phyloP scores from a whole-genome alignment of 2,888 invertebrate species.

The Cybosia mesomella region DNA sequence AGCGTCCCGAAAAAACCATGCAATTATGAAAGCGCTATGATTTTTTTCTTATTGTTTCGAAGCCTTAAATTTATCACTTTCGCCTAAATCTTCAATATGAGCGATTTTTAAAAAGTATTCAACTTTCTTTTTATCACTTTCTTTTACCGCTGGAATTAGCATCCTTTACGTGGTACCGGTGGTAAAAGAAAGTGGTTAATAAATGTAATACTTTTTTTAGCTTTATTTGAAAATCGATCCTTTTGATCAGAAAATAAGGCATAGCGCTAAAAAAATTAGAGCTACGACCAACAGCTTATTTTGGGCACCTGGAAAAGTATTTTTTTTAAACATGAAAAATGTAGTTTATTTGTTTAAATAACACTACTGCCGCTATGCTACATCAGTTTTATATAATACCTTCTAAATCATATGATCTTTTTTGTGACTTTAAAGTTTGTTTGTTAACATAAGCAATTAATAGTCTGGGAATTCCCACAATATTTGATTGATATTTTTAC shows the following conservation, averaged over 20 bases:
- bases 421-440: constrained; percentile 2
- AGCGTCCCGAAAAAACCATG: not conserved
- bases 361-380: too few relatives aligned
- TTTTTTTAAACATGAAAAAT: not conserved
- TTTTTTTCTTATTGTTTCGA: not conserved
- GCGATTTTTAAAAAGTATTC: not conserved
- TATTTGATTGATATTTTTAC: not conserved
- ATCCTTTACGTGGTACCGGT: not conserved
- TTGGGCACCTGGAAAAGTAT: not conserved
- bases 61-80: not conserved
- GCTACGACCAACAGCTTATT: not conserved
- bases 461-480: not conserved
- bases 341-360: not conserved
- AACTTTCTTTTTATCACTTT: not conserved
- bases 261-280: too few relatives aligned
- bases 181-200: too few relatives aligned
- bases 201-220: not conserved
- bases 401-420: not conserved
- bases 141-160: not conserved
- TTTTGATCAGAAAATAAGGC: not conserved
- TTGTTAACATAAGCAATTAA: not conserved
- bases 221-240: not conserved
- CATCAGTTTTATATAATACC: too few relatives aligned
- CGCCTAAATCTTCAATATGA: not conserved
- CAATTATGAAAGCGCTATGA: not conserved